Evolutionary conservation across 2,797 vertebrate species (phyloP), one percentile per base, ranked within the genome.

Genomic region (Sitta carolinensis): DNA sequence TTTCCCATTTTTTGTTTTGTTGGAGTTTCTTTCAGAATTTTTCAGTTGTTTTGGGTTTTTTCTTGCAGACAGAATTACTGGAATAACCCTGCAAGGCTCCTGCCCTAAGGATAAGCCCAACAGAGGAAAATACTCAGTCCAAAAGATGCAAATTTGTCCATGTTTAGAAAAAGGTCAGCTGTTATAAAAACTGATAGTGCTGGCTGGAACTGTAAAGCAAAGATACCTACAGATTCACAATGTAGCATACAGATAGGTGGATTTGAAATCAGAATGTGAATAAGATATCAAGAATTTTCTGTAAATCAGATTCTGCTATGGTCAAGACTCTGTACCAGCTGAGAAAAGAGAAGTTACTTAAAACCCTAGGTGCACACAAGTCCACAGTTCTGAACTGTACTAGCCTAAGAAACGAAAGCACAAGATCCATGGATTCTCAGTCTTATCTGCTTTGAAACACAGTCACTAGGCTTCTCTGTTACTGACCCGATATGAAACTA

Each of bases 21-120:
- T 77, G 32, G 3, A 2, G 0, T 0, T 59, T 62, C 48, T 51
- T 74, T 57, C 5, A 26, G 7, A 66, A 51, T 48, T 86, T 51
- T 77, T 58, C 16, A 42, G 36, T 2, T 50, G n/a, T n/a, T 63
- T 47, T 21, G 11, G 3, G 5, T 1, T 22, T 43, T 36, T 68
- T 8, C 17, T 45, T 38, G 8, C 68, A 79, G 19, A 32, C 20
- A 45, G 22, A 87, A 57, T 78, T 72, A 72, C 51, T 20, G 43
- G 36, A 50, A 43, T 64, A 57, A 69, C 8, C 9, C 26, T 59
- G 38, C 48, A 45, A 21, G 17, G 27, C 17, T 25, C 20, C 48
- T 47, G 15, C 52, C 47, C 64, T 50, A 57, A 74, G 69, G 23
- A 45, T 20, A 87, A 76, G 19, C 5, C 13, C 29, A 89, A 70